These are phyloP conservation scores for Tangachromis dhanisi DNA, from an alignment of 2,113 vertebrate genomes.

Conservation along the genomic window DNA sequence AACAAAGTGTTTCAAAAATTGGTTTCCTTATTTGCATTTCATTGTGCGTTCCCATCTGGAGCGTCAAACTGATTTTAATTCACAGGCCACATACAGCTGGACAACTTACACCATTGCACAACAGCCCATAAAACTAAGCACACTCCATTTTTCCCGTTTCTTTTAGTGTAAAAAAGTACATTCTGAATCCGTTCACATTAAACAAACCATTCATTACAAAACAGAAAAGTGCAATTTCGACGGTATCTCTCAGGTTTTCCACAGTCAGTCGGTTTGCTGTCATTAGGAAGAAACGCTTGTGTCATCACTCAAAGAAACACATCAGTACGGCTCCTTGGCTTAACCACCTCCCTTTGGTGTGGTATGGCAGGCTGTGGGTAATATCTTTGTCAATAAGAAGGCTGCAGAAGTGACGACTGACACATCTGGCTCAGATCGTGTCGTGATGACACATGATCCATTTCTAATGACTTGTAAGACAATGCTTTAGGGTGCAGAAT, in stretches of 20 bases:
- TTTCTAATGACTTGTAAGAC: neutral
- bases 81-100: neutral
- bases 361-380: neutral
- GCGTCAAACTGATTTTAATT: neutral
- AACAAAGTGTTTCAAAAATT: neutral
- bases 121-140: neutral
- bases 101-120: neutral
- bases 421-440: neutral
- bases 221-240: neutral
- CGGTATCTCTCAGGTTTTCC: neutral
- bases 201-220: neutral
- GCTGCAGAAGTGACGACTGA: neutral
- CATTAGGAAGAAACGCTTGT: neutral
- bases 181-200: neutral
- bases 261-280: neutral
- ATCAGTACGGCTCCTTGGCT: neutral
- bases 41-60: neutral
- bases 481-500: neutral
- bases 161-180: neutral
- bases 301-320: neutral
- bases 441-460: neutral
- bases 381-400: neutral
- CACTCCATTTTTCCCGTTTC: neutral
- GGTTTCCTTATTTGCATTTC: neutral
- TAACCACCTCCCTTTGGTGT: neutral